Conservation (phyloP, 2,888 invertebrate genomes). For the Gisinianus flammeolus region DNA sequence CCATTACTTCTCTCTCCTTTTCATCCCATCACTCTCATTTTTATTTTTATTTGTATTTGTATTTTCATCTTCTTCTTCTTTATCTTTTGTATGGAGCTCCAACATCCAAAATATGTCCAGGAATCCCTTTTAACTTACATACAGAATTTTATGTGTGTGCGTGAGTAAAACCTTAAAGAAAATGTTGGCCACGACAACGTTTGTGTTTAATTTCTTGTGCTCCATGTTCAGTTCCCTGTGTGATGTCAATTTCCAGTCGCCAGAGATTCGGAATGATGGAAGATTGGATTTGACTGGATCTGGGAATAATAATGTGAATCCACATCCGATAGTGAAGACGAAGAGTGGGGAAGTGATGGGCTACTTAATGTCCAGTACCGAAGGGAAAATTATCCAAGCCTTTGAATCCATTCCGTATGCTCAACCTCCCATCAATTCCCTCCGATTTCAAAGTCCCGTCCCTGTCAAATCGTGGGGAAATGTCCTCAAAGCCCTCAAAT, state of each 20-base stretch:
- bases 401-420: conserved; percentile 56
- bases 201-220: conserved; percentile 23
- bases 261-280: conserved; percentile 3
- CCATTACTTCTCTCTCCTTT: conserved; percentile 21
- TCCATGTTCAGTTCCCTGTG: conserved; percentile 24
- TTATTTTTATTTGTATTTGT: not conserved
- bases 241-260: not conserved
- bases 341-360: conserved; percentile 33
- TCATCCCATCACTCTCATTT: conserved; percentile 22
- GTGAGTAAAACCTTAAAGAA: not conserved
- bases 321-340: conserved; percentile 16
- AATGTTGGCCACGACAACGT: conserved; percentile 17
- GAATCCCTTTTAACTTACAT: too few species aligned
- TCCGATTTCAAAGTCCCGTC: conserved; percentile 57
- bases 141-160: not conserved
- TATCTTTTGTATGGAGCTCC: not conserved
- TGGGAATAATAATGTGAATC: not conserved
- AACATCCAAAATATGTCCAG: not conserved
- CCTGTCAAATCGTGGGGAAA: conserved; percentile 56
- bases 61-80: not conserved
- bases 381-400: conserved; percentile 47
- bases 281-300: too few species aligned
- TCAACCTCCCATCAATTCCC: conserved; percentile 43
- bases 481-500: conserved; percentile 56
- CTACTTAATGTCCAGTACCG: conserved; percentile 45